These are phyloP conservation scores for Todus mexicanus DNA, from an alignment of 2,797 vertebrate species.

Conservation along the genomic window DNA sequence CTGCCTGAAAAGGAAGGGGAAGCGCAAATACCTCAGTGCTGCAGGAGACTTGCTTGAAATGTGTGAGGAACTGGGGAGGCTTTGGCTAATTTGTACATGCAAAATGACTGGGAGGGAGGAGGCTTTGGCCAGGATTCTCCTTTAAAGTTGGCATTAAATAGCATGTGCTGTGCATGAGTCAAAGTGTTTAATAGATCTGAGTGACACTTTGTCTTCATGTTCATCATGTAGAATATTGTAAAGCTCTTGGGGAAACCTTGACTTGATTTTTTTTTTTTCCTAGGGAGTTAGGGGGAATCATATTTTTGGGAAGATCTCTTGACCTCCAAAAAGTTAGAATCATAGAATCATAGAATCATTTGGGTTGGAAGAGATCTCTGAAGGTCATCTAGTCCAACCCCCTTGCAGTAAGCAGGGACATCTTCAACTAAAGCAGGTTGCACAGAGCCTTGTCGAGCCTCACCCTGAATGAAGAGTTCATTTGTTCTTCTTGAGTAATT, in stretches of 20 bases:
- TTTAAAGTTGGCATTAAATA: neutral
- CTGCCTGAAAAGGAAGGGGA: neutral
- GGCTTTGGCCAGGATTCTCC: neutral
- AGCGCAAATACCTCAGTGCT: neutral
- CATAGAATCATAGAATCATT: no score
- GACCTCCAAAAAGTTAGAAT: neutral
- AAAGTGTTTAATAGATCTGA: neutral
- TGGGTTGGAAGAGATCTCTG: no score
- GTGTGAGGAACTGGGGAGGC: neutral
- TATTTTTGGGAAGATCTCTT: neutral
- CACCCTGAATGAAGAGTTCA: no score
- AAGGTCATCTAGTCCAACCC: no score
- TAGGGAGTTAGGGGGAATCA: rapidly evolving
- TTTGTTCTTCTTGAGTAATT: neutral
- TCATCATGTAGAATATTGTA: neutral
- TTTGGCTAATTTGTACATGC: neutral
- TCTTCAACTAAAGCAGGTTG: no score
- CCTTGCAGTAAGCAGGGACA: no score
- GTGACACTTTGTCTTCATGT: neutral
- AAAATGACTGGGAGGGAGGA: neutral
- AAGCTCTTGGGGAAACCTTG: neutral
- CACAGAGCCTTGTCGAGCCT: no score
- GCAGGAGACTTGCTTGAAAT: neutral
- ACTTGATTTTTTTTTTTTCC: neutral
- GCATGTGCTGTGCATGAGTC: rapidly evolving